Base-by-base conservation (phyloP, 2,888 invertebrate species). In the Salpingus planirostris region DNA sequence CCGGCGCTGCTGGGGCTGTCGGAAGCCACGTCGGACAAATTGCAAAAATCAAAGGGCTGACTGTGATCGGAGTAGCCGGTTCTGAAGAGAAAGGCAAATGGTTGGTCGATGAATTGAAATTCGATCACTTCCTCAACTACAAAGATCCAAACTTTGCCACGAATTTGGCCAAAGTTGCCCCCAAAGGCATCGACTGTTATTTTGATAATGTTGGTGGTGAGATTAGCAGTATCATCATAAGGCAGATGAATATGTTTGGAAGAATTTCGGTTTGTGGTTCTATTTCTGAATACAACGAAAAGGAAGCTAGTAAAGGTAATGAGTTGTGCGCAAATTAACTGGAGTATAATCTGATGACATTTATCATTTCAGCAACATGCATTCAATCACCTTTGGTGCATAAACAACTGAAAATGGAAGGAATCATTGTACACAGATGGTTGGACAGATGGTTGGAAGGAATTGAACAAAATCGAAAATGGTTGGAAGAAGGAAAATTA, bases 1-100 rank as follows among this genome's bases (percentile, higher is more conserved):
- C 75, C 14, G 78, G 78, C 3, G 86, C 85, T 8, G 85, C 80
- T 12, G 86, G 86, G 11, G 85, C 84, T 21, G 84, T 86, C 8
- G 87, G 86, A 3, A 77, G 74, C 36, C 70, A 78, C 27, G 85
- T 83, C 13, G 85, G 85, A 2, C 86, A 86, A 67, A 80, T 87
- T 40, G 86, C 76, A 1, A 85, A 84, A 65, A 71, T 78, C 27
- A 69, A 78, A 59, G 80, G 77, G 8, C 76, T 80, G 47, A 70
- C 60, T 33, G 82, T 81, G 1, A 76, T 85, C 43, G 85, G 82
- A 2, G 73, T 80, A 45, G 76, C 80, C 10, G 83, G 84, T 1
- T 69, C 75, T 2, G 75, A 81, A 43, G 76, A 73, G 12, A 85
- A 86, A 66, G 76, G 78, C 43, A 64, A 73, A 40, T 83, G 79